phyloP scores from a whole-genome alignment of 2,113 vertebrate species.

The Marcusenius ussheri region DNA sequence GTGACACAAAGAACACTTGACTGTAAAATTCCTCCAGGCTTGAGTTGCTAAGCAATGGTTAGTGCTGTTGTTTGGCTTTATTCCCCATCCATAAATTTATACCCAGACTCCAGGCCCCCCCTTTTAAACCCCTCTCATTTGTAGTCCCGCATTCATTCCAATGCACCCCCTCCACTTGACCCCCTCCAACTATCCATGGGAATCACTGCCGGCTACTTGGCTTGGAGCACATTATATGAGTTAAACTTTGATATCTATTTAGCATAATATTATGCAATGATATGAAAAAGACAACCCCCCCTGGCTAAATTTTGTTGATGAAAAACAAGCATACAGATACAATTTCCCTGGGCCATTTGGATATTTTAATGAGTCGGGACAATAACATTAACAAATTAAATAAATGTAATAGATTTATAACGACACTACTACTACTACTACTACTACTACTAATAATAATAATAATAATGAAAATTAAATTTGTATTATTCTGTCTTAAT shows the following conservation, averaged over 20 bases:
- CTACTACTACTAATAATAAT: not conserved
- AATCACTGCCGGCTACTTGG: constrained; percentile 50
- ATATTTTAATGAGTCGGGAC: not conserved
- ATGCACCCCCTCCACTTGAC: constrained; percentile 51
- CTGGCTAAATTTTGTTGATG: not conserved
- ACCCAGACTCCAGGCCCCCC: constrained; percentile 54
- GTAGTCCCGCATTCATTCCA: constrained; percentile 68
- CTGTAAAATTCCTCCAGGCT: constrained; percentile 61
- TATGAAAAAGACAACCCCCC: not conserved
- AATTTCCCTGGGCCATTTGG: not conserved
- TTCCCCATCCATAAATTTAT: constrained; percentile 64
- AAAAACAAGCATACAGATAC: not conserved
- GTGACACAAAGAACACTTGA: constrained; percentile 56
- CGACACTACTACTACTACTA: not conserved
- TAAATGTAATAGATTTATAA: not conserved
- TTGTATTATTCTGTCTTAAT: too few species aligned
- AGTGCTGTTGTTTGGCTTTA: constrained; percentile 52
- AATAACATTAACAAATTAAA: not conserved
- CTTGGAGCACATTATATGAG: constrained; percentile 37
- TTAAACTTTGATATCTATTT: not conserved
- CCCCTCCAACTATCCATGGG: constrained; percentile 62
- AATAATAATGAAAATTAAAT: not conserved
- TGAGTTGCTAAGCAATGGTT: constrained; percentile 57
- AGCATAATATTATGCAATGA: not conserved
- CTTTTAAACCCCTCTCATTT: constrained; percentile 59